Evolutionary conservation across 92 coral and sea anemone genomes (phyloP).

Genomic region (Blastomussa wellsi): DNA sequence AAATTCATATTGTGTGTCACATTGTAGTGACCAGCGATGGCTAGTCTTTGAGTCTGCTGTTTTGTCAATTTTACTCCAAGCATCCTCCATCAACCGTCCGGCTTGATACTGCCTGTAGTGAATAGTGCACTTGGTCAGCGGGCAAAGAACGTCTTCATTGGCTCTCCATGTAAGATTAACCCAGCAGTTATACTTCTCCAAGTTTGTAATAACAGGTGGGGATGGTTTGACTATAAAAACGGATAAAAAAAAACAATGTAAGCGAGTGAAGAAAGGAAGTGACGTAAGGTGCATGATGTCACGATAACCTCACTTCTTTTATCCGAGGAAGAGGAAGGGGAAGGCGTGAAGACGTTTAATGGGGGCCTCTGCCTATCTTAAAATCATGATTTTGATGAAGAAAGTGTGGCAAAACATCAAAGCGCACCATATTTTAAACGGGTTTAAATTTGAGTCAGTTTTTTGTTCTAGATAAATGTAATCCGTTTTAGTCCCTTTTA

Average conservation of each 20-base stretch:
- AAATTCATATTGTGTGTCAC: background rate
- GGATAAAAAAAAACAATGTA: background rate
- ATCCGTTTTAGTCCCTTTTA: too few species aligned
- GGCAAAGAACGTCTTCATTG: background rate
- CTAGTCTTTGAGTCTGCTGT: background rate
- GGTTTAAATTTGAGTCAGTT: too few species aligned
- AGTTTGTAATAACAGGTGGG: background rate
- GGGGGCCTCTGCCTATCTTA: too few species aligned
- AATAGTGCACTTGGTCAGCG: slow-evolving; percentile 1
- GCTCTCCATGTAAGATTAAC: slow-evolving; percentile 16
- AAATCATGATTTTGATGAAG: too few species aligned
- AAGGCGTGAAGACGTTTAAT: too few species aligned
- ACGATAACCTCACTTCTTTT: too few species aligned
- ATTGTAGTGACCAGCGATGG: background rate
- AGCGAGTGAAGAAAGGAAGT: background rate
- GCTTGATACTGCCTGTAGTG: background rate
- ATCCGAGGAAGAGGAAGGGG: too few species aligned
- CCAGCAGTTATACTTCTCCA: background rate
- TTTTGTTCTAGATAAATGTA: too few species aligned
- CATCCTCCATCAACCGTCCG: background rate
- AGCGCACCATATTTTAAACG: too few species aligned
- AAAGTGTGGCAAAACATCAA: too few species aligned
- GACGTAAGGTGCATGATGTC: too few species aligned
- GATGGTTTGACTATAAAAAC: background rate
- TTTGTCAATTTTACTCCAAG: slow-evolving; percentile 4